Base-by-base conservation (phyloP, 2,797 vertebrate species). In the Hydrophis major region DNA sequence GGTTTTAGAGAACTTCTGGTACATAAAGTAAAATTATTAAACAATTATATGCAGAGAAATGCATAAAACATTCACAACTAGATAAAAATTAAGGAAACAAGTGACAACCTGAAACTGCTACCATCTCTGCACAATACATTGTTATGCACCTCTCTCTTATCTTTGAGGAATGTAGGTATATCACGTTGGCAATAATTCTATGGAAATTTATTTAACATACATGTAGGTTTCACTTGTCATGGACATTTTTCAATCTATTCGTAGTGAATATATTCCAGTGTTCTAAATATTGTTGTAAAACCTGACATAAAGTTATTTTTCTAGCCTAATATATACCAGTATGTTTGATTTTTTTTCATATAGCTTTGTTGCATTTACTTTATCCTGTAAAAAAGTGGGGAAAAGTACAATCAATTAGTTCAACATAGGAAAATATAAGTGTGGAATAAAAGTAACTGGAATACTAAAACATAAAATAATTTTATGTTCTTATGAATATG, bases 401-500 rank as follows among this genome's bases (percentile, higher is more conserved):
- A 47, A 11, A 28, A n/a, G 0, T 37, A 2, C 11, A 25, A 89
- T 92, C n/a, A 0, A 0, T 60, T 53, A 16, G 14, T 90, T 59
- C 28, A 94, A 61, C 92, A 50, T 28, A 1, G n/a, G 63, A 93
- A 96, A 66, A 32, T 86, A 12, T 66, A 91, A 93, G 63, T 89
- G 66, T 88, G 91, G 32, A 55, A 86, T 93, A 92, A 87, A 86
- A 91, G 86, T 94, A 89, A 60, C 89, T 60, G 94, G 66, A 94
- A 50, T 86, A 69, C 89, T 90, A 83, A 89, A 53, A 53, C 94
- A 91, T 94, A 94, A 87, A 63, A 90, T 42, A 4, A 47, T 86
- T 57, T 90, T 93, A 32, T 90, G 90, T 94, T 95, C 93, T 95
- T 95, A 90, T 90, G 92, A 96, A 96, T 66, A 94, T 91, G 91